These are phyloP conservation scores for Megaceryle alcyon DNA, from an alignment of 2,797 vertebrate genomes.

Conservation along the genomic window DNA sequence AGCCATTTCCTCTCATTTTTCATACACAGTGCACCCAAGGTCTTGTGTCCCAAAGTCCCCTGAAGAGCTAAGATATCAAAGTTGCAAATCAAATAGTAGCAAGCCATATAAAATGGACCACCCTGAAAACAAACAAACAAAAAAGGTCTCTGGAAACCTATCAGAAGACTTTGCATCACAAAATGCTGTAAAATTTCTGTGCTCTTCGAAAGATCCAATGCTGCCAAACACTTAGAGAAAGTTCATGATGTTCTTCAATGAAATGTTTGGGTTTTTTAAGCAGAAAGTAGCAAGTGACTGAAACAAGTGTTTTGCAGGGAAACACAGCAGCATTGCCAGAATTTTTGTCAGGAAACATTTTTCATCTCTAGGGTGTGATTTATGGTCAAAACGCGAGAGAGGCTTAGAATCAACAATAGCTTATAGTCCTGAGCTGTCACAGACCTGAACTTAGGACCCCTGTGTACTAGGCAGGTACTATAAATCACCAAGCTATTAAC, in stretches of 20 bases:
- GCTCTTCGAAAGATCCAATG: neutral
- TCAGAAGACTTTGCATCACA: neutral
- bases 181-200: neutral
- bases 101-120: neutral
- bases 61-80: neutral
- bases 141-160: neutral
- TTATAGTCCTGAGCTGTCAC: neutral
- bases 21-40: neutral
- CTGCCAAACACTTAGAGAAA: neutral
- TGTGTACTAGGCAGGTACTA: neutral
- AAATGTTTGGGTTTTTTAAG: neutral
- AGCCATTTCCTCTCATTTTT: neutral
- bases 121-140: neutral
- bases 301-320: neutral
- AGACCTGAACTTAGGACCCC: slow-evolving; percentile 9
- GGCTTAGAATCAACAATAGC: neutral
- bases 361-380: slow-evolving; percentile 35
- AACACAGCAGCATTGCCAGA: neutral
- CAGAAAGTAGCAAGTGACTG: neutral
- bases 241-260: neutral
- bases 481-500: slow-evolving; percentile 39
- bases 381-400: neutral
- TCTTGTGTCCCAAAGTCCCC: neutral
- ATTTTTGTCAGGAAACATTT: slow-evolving; percentile 39
- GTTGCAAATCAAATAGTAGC: neutral